Evolutionary conservation across 1,140 invertebrate species (phyloP).

Genomic region (Zaprionus davidi): DNA sequence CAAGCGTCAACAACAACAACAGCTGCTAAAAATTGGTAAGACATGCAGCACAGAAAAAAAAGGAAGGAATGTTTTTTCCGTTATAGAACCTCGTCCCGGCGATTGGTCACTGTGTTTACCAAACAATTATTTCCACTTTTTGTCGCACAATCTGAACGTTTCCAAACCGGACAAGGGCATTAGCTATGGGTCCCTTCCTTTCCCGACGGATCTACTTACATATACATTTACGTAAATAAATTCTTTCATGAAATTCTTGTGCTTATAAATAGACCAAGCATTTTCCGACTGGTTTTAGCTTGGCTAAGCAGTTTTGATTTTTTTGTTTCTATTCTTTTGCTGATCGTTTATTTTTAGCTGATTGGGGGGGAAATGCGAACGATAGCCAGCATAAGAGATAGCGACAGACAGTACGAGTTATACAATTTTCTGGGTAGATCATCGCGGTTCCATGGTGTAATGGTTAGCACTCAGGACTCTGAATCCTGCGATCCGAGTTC

Average conservation of each 20-base stretch:
- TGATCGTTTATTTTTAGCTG: slow-evolving; percentile 4
- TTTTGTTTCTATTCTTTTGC: slow-evolving; percentile 16
- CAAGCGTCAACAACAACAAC: slow-evolving; percentile 37
- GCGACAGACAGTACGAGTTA: not conserved
- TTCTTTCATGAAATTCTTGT: not conserved
- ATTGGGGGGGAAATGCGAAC: not conserved
- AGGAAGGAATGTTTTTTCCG: slow-evolving; percentile 39
- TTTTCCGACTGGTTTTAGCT: not conserved
- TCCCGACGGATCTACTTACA: slow-evolving; percentile 3
- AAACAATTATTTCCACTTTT: slow-evolving; percentile 74
- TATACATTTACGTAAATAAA: not conserved
- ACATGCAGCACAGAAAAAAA: slow-evolving; percentile 36
- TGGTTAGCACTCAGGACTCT: slow-evolving; percentile 96
- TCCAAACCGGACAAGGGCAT: slow-evolving; percentile 49
- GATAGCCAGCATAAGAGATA: slow-evolving; percentile 3
- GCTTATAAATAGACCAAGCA: not conserved
- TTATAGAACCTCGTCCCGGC: slow-evolving; percentile 45
- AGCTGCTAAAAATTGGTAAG: slow-evolving; percentile 36
- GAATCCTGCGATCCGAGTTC: slow-evolving; percentile 95
- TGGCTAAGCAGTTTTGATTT: not conserved
- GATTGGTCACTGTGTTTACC: slow-evolving; percentile 73
- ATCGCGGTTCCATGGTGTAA: slow-evolving; percentile 92
- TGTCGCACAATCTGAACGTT: slow-evolving; percentile 73
- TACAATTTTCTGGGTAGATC: not conserved
- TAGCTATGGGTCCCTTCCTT: slow-evolving; percentile 16